phyloP scores from a whole-genome alignment of 2,113 vertebrate genomes.

The Grus americana region DNA sequence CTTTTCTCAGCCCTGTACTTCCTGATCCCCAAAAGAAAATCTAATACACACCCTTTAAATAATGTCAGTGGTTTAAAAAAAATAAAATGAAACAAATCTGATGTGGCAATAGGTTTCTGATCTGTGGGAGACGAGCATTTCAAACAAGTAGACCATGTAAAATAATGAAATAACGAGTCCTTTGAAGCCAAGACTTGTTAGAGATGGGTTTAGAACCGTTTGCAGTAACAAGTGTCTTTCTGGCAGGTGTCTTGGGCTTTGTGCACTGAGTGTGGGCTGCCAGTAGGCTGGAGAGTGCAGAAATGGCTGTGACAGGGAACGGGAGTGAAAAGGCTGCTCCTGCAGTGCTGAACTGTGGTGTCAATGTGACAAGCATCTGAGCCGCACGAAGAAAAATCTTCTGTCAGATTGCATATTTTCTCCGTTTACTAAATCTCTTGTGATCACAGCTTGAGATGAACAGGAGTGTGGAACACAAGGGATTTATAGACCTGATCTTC shows the following conservation, averaged over 20 bases:
- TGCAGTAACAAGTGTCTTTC: neutral
- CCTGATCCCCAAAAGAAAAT: neutral
- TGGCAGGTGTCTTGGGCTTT: neutral
- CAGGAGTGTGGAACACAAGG: neutral
- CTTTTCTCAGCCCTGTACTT: neutral
- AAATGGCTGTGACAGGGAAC: neutral
- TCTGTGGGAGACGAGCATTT: neutral
- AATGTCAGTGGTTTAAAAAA: neutral
- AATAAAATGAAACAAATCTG: neutral
- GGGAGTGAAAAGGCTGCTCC: neutral
- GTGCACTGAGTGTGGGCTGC: neutral
- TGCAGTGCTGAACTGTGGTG: neutral
- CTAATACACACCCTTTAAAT: neutral
- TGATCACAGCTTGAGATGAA: constrained; percentile 12
- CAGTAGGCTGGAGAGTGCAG: neutral
- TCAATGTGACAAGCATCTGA: neutral
- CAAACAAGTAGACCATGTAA: neutral
- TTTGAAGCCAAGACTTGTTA: neutral
- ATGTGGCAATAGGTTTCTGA: neutral
- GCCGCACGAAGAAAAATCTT: neutral
- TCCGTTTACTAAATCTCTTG: constrained; percentile 11
- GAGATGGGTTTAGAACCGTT: neutral
- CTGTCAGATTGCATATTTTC: constrained; percentile 24
- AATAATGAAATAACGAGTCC: neutral
- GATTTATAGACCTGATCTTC: neutral